These are phyloP conservation scores for Griposia aprilina DNA, from an alignment of 2,888 invertebrate species.

Conservation along the genomic window DNA sequence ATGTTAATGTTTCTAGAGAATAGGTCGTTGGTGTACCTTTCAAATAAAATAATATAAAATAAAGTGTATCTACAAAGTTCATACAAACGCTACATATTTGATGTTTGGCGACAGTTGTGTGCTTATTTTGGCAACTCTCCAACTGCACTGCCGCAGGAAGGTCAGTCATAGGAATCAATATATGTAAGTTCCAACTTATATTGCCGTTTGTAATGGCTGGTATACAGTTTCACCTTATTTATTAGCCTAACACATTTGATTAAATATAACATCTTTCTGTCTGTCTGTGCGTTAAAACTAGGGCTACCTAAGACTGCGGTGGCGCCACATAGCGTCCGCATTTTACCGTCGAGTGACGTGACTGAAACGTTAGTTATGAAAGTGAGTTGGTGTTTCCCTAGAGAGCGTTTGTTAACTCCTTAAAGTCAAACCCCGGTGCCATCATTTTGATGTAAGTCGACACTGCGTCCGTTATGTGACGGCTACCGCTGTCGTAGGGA, in stretches of 20 bases:
- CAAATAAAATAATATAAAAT: too few species aligned
- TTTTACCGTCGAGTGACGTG: neutral
- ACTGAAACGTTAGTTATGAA: neutral
- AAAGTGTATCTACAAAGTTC: neutral
- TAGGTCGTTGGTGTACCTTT: too few species aligned
- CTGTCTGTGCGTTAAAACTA: too few species aligned
- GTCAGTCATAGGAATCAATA: slow-evolving; percentile 50
- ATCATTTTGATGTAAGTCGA: neutral
- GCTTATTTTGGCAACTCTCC: slow-evolving; percentile 47
- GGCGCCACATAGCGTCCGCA: neutral
- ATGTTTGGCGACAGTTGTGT: slow-evolving; percentile 18
- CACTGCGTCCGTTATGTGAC: neutral
- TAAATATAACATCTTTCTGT: neutral
- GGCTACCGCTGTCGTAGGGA: neutral
- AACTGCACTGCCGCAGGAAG: slow-evolving; percentile 35
- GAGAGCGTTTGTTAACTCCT: neutral
- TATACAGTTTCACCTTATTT: neutral
- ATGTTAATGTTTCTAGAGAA: too few species aligned
- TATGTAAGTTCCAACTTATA: slow-evolving; percentile 12
- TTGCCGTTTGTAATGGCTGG: slow-evolving; percentile 1
- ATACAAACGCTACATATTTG: slow-evolving; percentile 31
- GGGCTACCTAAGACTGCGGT: neutral
- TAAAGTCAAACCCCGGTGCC: neutral
- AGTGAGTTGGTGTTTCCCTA: neutral
- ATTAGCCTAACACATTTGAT: neutral